Conservation (phyloP, 2,888 invertebrate species). For the Periphyllus acericola region DNA sequence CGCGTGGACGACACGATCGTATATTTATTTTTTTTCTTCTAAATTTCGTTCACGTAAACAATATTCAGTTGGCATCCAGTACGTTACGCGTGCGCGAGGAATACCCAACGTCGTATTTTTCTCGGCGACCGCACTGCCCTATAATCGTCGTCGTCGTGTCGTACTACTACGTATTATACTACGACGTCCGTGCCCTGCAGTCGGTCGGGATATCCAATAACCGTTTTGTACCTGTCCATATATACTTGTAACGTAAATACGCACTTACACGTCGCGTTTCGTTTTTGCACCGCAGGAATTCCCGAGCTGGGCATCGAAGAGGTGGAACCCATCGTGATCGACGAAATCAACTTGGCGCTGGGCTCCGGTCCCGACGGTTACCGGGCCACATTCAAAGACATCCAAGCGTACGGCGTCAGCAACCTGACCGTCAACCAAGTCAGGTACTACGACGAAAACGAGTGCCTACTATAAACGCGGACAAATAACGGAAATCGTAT, state of each 20-base stretch:
- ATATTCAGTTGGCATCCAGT: neutral
- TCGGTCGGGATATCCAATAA: neutral
- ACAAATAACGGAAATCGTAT: neutral
- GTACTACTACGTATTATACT: neutral
- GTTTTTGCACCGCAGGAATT: constrained; percentile 70
- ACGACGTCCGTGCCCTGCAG: too few relatives aligned
- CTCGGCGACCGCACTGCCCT: neutral
- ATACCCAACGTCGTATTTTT: neutral
- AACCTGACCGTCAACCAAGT: constrained; percentile 82
- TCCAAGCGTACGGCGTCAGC: constrained; percentile 83
- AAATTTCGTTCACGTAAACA: neutral
- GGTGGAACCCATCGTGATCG: constrained; percentile 83
- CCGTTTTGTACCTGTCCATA: neutral
- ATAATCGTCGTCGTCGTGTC: too few relatives aligned
- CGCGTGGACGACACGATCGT: too few relatives aligned
- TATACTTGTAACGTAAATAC: too few relatives aligned
- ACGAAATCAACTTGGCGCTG: constrained; percentile 82
- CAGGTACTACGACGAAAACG: constrained; percentile 69
- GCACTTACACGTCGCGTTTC: neutral
- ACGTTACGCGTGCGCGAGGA: neutral
- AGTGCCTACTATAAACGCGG: neutral
- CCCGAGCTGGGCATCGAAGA: constrained; percentile 75
- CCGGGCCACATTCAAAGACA: constrained; percentile 81
- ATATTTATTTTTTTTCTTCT: neutral
- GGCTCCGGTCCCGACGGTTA: constrained; percentile 86